Base-by-base conservation (phyloP, 92 coral and sea anemone species). In the Phenganax subtilis region DNA sequence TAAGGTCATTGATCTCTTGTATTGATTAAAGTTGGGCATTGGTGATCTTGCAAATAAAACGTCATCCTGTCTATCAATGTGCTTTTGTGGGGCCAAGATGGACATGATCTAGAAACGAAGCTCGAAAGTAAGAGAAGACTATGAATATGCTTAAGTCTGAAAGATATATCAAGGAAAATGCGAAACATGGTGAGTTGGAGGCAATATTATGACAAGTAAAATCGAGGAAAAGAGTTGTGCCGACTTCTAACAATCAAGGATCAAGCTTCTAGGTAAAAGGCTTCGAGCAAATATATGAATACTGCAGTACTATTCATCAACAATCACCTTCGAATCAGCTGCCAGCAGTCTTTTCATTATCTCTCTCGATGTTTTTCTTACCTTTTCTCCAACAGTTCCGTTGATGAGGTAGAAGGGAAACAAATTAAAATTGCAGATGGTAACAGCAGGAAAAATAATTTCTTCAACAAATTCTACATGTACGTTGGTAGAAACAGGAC, bases 321-420 rank as follows among this genome's bases (percentile, higher is more conserved):
- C 47, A 37, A 37, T 37, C 47, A 37, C 47, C 47, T 37, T 37
- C 47, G 5, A 37, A 5, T 15, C 17, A 3, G 74, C 51, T 7
- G 3, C 12, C 47, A 27, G 44, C 75, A 9, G n/a, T 12, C 51
- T 30, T 30, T 30, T 69, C 0, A 69, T 12, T 51, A 12, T 69
- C 9, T 14, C 59, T 76, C 31, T 25, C 31, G 56, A 57, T 8
- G 15, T 17, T 27, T 11, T 71, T 47, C 90, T 80, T 70, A 90
- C 98, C 94, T 93, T 93, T 87, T 93, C 98, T 9, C 98, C 98
- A 16, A 93, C 92, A 58, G 98, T 93, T 0, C 98, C 98, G 75
- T 93, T 93, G 15, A 93, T 93, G 20, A 93, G 82, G 57, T 93
- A 93, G 68, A 87, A 93, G 4, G 98, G 98, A 82, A 93, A 93